phyloP scores from a whole-genome alignment of 1,140 invertebrate genomes.

The Drosophila athabasca region DNA sequence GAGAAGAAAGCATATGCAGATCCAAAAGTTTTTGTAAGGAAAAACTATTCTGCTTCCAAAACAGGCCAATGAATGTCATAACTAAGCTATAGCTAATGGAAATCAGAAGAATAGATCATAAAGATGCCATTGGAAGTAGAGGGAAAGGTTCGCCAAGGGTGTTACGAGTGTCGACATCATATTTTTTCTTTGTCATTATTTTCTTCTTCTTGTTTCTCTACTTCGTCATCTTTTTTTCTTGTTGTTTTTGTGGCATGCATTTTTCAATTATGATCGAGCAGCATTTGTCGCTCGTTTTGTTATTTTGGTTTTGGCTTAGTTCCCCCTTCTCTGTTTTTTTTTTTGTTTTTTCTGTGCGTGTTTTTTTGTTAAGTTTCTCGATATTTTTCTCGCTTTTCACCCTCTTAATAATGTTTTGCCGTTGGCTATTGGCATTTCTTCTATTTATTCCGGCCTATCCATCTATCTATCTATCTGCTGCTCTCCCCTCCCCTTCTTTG shows the following conservation, averaged over 20 bases:
- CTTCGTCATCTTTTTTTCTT: conserved; percentile 18
- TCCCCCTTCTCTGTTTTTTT: conserved; percentile 49
- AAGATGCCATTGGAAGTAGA: too few species aligned
- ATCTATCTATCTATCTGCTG: conserved; percentile 1
- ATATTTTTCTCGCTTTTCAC: conserved; percentile 50
- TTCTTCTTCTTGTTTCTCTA: too few species aligned
- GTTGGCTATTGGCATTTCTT: conserved; percentile 28
- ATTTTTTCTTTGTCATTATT: too few species aligned
- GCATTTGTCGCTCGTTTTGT: conserved; percentile 78
- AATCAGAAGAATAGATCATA: too few species aligned
- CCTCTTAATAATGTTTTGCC: conserved; percentile 33
- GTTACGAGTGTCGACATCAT: too few species aligned
- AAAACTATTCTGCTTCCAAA: too few species aligned
- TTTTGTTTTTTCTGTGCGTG: conserved; percentile 20
- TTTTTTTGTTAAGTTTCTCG: conserved; percentile 20
- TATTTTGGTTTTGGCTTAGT: conserved; percentile 75
- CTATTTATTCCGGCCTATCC: conserved; percentile 16
- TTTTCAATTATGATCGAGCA: conserved; percentile 80
- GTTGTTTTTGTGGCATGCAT: conserved; percentile 55
- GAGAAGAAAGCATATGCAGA: too few species aligned
- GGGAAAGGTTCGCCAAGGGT: too few species aligned
- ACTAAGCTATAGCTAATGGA: too few species aligned
- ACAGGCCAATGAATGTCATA: too few species aligned
- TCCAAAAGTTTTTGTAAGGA: too few species aligned
- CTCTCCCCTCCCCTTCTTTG: conserved; percentile 4